Conservation (phyloP, 2,113 vertebrate species). For the Notothenia rossii region DNA sequence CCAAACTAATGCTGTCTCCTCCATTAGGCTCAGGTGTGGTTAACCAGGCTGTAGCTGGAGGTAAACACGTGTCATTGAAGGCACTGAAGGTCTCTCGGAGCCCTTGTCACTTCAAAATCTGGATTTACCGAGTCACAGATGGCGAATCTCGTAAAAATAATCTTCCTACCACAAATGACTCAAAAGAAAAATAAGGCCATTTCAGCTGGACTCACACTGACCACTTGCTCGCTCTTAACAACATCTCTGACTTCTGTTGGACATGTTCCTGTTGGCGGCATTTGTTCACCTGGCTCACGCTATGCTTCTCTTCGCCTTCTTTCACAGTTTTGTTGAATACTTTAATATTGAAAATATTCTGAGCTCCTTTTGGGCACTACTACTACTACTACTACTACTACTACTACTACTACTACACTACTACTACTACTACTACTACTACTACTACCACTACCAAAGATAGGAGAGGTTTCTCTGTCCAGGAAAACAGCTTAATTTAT, state of each 20-base stretch:
- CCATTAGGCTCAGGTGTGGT: slow-evolving; percentile 27
- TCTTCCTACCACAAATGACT: slow-evolving; percentile 10
- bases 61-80: slow-evolving; percentile 17
- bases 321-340: neutral
- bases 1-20: neutral
- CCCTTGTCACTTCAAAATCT: neutral
- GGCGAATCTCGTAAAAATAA: neutral
- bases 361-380: neutral
- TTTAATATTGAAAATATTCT: neutral
- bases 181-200: slow-evolving; percentile 5
- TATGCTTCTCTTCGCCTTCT: neutral
- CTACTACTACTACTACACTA: too few relatives aligned
- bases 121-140: neutral
- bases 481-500: neutral
- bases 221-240: neutral
- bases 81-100: neutral
- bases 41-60: slow-evolving; percentile 27
- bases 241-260: slow-evolving; percentile 1
- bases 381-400: neutral
- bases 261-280: slow-evolving; percentile 2
- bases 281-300: neutral
- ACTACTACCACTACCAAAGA: neutral
- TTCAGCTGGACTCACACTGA: slow-evolving; percentile 24
- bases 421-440: too few relatives aligned
- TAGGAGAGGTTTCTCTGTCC: slow-evolving; percentile 10